phyloP scores from a whole-genome alignment of 2,888 invertebrate genomes.

The Drosophila melanocephala region DNA sequence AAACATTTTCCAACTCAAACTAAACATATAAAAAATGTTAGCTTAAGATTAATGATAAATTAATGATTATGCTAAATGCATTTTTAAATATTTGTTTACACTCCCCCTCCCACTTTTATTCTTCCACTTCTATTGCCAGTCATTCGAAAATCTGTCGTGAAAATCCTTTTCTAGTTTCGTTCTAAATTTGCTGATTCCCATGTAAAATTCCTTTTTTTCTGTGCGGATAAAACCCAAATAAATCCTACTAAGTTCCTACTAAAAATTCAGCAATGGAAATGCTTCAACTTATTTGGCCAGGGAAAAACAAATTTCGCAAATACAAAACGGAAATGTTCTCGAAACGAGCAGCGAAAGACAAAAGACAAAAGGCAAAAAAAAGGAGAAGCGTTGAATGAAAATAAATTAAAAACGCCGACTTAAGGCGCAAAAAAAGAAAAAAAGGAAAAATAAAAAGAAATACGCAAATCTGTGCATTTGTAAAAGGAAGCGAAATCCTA shows the following conservation, averaged over 20 bases:
- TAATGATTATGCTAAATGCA: neutral
- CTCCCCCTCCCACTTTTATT: neutral
- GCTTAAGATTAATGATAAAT: neutral
- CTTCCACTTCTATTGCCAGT: too few relatives aligned
- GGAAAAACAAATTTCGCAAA: conserved; percentile 67
- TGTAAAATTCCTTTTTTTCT: neutral
- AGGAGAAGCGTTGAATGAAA: conserved; percentile 47
- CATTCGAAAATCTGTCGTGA: neutral
- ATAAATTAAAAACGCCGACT: conserved; percentile 77
- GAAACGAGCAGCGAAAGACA: conserved; percentile 7
- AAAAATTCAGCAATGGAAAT: conserved; percentile 52
- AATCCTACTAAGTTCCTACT: conserved; percentile 12
- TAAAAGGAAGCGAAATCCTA: conserved; percentile 70
- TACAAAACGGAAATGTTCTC: conserved; percentile 74
- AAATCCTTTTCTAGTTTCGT: too few relatives aligned
- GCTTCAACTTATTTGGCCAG: conserved; percentile 11
- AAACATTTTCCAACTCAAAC: neutral
- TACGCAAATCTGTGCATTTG: conserved; percentile 73
- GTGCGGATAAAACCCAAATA: conserved; percentile 17
- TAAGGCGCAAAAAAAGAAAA: conserved; percentile 63
- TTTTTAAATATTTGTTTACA: neutral
- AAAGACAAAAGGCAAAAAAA: conserved; percentile 41
- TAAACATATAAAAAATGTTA: neutral
- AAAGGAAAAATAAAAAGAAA: conserved; percentile 35
- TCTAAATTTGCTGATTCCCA: neutral